phyloP scores from a whole-genome alignment of 2,113 vertebrate genomes.

The Amblyornis subalaris region DNA sequence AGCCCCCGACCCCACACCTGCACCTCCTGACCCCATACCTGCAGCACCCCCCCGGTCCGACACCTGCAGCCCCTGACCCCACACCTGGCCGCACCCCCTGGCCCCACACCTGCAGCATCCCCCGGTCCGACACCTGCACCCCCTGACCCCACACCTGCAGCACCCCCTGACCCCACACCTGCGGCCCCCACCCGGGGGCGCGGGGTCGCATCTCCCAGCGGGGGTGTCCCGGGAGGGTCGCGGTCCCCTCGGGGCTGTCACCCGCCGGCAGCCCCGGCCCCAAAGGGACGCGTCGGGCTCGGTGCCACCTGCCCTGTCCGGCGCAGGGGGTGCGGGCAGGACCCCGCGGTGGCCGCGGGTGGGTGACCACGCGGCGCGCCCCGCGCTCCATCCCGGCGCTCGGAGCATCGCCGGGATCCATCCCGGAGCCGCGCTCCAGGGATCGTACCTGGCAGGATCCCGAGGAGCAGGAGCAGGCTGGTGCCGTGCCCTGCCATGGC shows the following conservation, averaged over 20 bases:
- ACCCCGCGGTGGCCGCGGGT: background rate
- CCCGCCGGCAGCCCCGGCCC: background rate
- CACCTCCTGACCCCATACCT: background rate
- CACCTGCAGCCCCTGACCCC: no score
- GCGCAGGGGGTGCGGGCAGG: background rate
- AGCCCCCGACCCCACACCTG: no score
- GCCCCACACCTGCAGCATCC: background rate
- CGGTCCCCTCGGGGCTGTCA: background rate
- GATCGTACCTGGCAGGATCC: conserved; percentile 70
- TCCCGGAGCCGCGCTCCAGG: background rate
- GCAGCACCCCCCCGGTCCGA: background rate
- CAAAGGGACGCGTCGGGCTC: background rate
- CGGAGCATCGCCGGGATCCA: background rate
- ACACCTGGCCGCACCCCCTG: background rate
- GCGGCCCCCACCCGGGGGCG: accelerated
- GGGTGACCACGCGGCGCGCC: background rate
- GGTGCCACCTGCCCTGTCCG: accelerated
- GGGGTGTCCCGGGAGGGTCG: background rate
- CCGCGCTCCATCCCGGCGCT: background rate
- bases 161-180: no score
- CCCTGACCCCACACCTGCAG: no score
- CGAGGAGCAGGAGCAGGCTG: conserved; percentile 61
- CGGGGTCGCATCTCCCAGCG: background rate
- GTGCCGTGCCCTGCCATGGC: conserved; percentile 59
- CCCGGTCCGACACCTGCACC: no score